Evolutionary conservation across 2,797 vertebrate genomes (phyloP).

Genomic region (Tenualosa ilisha): DNA sequence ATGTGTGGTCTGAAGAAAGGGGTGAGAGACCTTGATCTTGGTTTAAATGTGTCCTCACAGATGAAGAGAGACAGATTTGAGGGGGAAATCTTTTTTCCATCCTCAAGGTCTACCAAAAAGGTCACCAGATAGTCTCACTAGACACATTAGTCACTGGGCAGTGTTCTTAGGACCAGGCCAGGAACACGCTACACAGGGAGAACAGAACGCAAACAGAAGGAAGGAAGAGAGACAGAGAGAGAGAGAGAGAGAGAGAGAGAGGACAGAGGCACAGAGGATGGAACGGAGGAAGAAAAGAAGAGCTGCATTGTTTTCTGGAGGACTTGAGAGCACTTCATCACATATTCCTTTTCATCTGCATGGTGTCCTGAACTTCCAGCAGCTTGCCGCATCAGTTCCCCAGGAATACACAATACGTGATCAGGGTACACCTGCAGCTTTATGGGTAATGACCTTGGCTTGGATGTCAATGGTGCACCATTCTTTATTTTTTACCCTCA

Average conservation of each 20-base stretch:
- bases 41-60: background rate
- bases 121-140: constrained; percentile 15
- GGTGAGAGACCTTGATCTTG: constrained; percentile 5
- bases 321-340: constrained; percentile 53
- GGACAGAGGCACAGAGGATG: constrained; percentile 30
- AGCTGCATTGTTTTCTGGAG: constrained; percentile 50
- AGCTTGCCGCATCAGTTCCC: constrained; percentile 33
- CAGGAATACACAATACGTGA: constrained; percentile 45
- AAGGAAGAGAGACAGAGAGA: background rate
- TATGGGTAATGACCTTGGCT: constrained; percentile 45
- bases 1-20: background rate
- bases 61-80: constrained; percentile 29
- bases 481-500: constrained; percentile 48
- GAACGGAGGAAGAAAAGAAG: constrained; percentile 20
- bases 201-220: background rate
- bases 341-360: constrained; percentile 56
- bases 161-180: background rate
- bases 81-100: background rate
- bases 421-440: constrained; percentile 48
- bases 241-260: background rate
- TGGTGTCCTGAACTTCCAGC: constrained; percentile 46
- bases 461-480: constrained; percentile 49
- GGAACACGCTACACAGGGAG: background rate
- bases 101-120: constrained; percentile 17
- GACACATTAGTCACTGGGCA: constrained; percentile 18